Evolutionary conservation across 2,113 vertebrate genomes (phyloP).

Genomic region (Nyctibius bracteatus): DNA sequence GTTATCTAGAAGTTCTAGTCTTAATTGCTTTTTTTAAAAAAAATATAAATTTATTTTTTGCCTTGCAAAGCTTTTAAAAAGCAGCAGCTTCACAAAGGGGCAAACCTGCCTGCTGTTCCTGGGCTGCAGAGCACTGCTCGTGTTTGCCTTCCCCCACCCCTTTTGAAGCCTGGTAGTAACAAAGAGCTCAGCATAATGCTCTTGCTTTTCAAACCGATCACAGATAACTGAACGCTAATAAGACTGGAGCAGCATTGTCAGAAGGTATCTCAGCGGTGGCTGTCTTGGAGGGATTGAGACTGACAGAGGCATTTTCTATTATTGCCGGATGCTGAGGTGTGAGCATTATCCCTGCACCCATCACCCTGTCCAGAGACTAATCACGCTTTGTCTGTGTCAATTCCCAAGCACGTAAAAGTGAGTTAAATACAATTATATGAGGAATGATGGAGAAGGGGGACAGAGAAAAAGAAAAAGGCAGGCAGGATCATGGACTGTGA

Average conservation of each 20-base stretch:
- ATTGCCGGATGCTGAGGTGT: conserved; percentile 53
- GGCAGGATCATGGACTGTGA: background rate
- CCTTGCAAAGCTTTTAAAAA: background rate
- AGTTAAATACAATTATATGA: background rate
- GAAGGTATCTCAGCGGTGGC: conserved; percentile 39
- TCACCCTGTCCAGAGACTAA: background rate
- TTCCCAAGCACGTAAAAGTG: background rate
- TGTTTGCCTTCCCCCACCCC: background rate
- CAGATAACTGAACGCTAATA: conserved; percentile 45
- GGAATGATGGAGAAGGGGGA: background rate
- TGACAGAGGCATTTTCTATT: conserved; percentile 64
- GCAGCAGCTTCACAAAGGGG: conserved; percentile 10
- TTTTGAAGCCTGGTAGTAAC: background rate
- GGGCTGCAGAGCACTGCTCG: background rate
- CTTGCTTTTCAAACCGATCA: conserved; percentile 57
- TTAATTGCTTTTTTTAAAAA: conserved; percentile 21
- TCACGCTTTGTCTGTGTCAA: background rate
- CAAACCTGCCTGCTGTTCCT: background rate
- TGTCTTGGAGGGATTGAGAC: background rate
- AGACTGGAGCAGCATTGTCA: conserved; percentile 61
- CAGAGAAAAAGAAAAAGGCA: background rate
- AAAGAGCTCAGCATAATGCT: conserved; percentile 53
- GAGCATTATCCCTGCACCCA: conserved; percentile 18
- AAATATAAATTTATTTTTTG: background rate
- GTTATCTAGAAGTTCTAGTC: conserved; percentile 32